Evolutionary conservation across 2,113 vertebrate species (phyloP), one percentile per base, ranked within the genome.

Genomic region (Noctilio leporinus): DNA sequence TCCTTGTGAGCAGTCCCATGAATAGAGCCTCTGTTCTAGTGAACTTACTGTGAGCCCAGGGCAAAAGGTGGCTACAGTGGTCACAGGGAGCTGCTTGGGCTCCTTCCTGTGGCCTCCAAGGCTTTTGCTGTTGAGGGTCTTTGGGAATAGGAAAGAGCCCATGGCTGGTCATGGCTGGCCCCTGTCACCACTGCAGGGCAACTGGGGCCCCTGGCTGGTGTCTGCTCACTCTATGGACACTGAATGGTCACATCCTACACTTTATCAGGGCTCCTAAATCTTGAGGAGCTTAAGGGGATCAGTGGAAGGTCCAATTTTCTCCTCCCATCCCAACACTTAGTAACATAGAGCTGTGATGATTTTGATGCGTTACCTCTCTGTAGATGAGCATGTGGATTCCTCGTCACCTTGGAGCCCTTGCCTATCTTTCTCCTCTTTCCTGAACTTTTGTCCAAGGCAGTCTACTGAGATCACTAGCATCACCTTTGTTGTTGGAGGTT

Each of bases 121-220:
- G 15, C 4, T 53, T 10, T 45, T 51, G 43, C 5, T 57, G 19
- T 17, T 24, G 40, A n/a, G 20, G 76, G 19, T 40, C 1, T 26
- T 16, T 75, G 51, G 49, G 5, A 70, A 51, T 9, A 47, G 75
- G 49, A 80, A 45, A 55, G 49, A 69, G 12, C 33, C 62, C 16
- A 3, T 0, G 5, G 55, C 47, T 16, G n/a, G 3, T 47, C 1
- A 0, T 35, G 43, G 30, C 16, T 1, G 7, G 28, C 22, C 12
- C 22, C 20, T 0, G 1, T 81, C 7, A 45, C 35, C 6, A 51
- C 19, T 3, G 3, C 3, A 2, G 30, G 35, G 22, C 28, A 38
- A 5, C 5, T 2, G n/a, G 33, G 4, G 15, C 22, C 7, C 28
- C 24, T 28, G 51, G 4, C 12, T 33, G 2, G 3, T 43, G 1